Evolutionary conservation across 2,888 invertebrate genomes (phyloP).

Genomic region (Lasioglossum calceatum): DNA sequence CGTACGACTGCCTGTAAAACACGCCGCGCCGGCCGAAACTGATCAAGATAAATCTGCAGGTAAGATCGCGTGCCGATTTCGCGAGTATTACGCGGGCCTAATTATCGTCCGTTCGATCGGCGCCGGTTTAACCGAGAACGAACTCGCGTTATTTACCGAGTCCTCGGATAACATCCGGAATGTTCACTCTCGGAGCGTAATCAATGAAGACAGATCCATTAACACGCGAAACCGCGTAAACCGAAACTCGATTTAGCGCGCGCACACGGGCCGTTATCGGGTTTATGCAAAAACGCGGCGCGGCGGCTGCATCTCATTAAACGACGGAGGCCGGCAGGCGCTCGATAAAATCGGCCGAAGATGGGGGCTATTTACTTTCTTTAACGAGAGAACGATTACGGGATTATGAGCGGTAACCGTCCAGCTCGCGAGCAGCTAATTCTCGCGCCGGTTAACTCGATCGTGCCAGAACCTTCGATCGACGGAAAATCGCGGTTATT

Average conservation of each 20-base stretch:
- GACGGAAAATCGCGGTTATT: slow-evolving; percentile 61
- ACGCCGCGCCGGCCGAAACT: neutral
- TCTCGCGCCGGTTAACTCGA: slow-evolving; percentile 46
- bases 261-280: slow-evolving; percentile 45
- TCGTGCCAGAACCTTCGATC: slow-evolving; percentile 11
- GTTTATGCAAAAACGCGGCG: slow-evolving; percentile 44
- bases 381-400: slow-evolving; percentile 52
- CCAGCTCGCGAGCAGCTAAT: slow-evolving; percentile 46
- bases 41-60: neutral
- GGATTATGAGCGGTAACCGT: slow-evolving; percentile 52
- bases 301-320: slow-evolving; percentile 46
- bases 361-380: slow-evolving; percentile 58
- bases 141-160: neutral
- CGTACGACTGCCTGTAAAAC: neutral
- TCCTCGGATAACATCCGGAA: neutral
- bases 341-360: slow-evolving; percentile 46
- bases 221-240: slow-evolving; percentile 23
- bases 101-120: slow-evolving; percentile 26
- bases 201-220: slow-evolving; percentile 28
- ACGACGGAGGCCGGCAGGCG: slow-evolving; percentile 36
- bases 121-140: slow-evolving; percentile 20
- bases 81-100: slow-evolving; percentile 13
- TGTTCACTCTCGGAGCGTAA: neutral
- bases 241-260: slow-evolving; percentile 47
- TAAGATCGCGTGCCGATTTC: slow-evolving; percentile 19